phyloP scores from a whole-genome alignment of 2,888 invertebrate species.

The Drosophila nr. perissopoda region DNA sequence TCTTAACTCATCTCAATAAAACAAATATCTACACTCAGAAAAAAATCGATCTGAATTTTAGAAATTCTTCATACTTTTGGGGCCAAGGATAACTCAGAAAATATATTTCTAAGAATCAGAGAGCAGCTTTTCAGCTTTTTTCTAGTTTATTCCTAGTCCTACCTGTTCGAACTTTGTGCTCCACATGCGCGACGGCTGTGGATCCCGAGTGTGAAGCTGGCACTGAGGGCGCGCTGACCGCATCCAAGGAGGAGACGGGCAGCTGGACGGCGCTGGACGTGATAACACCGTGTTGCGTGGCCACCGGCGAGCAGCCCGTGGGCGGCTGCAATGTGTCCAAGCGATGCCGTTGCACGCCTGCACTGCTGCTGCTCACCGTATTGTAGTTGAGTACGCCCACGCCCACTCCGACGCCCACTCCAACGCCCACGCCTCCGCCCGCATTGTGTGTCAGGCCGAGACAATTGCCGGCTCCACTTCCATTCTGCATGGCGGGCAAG shows the following conservation, averaged over 20 bases:
- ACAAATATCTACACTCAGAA: background rate
- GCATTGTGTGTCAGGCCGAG: slow-evolving; percentile 82
- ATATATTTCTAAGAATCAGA: background rate
- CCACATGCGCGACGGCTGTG: slow-evolving; percentile 69
- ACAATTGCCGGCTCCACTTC: slow-evolving; percentile 79
- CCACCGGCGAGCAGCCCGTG: slow-evolving; percentile 81
- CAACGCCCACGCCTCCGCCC: slow-evolving; percentile 62
- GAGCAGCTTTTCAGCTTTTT: background rate
- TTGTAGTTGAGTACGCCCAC: slow-evolving; percentile 68
- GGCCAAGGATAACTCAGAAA: background rate
- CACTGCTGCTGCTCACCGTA: slow-evolving; percentile 82
- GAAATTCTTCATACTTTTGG: background rate
- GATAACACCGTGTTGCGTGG: slow-evolving; percentile 82
- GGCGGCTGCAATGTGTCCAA: slow-evolving; percentile 83
- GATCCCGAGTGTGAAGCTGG: slow-evolving; percentile 60
- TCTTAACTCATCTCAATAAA: background rate
- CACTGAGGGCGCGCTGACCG: slow-evolving; percentile 60
- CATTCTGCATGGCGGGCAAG: slow-evolving; percentile 80
- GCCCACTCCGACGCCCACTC: slow-evolving; percentile 55
- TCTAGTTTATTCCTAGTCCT: background rate
- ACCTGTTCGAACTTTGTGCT: slow-evolving; percentile 76
- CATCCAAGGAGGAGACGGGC: slow-evolving; percentile 53
- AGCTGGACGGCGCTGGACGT: slow-evolving; percentile 78
- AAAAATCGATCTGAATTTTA: background rate
- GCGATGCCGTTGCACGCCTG: slow-evolving; percentile 83